Evolutionary conservation across 1,140 invertebrate species (phyloP).

Genomic region (Phortica variegata): DNA sequence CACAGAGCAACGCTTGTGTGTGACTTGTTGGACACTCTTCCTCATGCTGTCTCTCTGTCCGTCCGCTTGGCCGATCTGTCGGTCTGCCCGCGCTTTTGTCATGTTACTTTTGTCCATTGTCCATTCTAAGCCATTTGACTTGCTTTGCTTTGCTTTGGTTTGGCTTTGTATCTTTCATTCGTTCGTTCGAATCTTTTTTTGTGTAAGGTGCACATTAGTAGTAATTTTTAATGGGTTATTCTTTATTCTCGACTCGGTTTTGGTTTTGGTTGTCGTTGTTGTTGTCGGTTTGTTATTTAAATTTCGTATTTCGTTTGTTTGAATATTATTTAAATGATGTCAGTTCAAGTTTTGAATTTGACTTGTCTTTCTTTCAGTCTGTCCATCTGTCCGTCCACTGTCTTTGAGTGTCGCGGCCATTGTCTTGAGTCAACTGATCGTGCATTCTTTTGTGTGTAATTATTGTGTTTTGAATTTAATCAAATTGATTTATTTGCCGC

Average conservation of each 20-base stretch:
- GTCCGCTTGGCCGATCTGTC: background rate
- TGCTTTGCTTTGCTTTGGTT: slow-evolving; percentile 11
- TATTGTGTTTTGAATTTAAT: slow-evolving; percentile 37
- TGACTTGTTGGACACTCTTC: slow-evolving; percentile 21
- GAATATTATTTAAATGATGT: slow-evolving; percentile 50
- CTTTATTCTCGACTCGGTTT: slow-evolving; percentile 38
- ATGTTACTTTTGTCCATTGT: background rate
- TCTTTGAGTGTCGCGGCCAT: no score
- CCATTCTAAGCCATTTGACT: slow-evolving; percentile 19
- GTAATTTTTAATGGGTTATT: slow-evolving; percentile 54
- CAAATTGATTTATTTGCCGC: slow-evolving; percentile 48
- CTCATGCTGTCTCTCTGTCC: background rate
- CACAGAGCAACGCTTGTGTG: slow-evolving; percentile 9
- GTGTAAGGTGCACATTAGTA: slow-evolving; percentile 54
- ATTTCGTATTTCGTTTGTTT: slow-evolving; percentile 28
- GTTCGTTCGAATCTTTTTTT: slow-evolving; percentile 16
- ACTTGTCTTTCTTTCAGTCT: slow-evolving; percentile 1
- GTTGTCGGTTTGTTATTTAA: slow-evolving; percentile 45
- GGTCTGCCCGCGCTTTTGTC: slow-evolving; percentile 31
- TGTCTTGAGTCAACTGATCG: no score
- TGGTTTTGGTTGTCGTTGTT: slow-evolving; percentile 22
- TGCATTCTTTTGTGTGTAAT: slow-evolving; percentile 1
- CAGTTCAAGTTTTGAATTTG: slow-evolving; percentile 19
- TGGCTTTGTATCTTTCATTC: slow-evolving; percentile 12
- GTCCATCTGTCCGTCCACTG: background rate